A percentile compares a stretch with the other conserved stretches of the same genome.
phyloP scores from a whole-genome alignment of 2,113 vertebrate species.

The Bostrychus sinensis region DNA sequence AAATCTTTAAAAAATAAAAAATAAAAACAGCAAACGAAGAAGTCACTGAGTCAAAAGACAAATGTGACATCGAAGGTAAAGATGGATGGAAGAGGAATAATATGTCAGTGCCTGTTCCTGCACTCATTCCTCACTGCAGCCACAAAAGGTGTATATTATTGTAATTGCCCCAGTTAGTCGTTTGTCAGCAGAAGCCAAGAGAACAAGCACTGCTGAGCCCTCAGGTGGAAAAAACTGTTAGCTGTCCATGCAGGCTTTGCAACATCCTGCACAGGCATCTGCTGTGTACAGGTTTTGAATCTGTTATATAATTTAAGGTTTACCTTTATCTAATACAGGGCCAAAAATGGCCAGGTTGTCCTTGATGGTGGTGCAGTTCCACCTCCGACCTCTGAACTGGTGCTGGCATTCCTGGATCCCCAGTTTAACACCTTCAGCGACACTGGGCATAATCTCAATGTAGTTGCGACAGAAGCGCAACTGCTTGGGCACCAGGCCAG shows the following conservation, averaged over 20 bases:
- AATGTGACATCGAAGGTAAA: constrained; percentile 36
- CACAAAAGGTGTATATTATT: constrained; percentile 70
- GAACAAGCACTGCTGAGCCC: constrained; percentile 48
- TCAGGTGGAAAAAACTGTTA: constrained; percentile 31
- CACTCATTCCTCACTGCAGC: constrained; percentile 50
- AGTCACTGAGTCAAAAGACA: constrained; percentile 26
- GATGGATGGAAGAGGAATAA: constrained; percentile 48
- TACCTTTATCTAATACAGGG: constrained; percentile 96
- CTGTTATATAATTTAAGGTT: not conserved
- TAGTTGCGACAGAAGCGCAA: constrained; percentile 98
- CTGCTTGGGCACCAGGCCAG: constrained; percentile 97
- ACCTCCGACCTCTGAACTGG: constrained; percentile 93
- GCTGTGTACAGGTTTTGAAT: constrained; percentile 1
- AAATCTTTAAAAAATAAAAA: no score
- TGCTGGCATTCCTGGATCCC: constrained; percentile 97
- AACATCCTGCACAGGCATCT: constrained; percentile 39
- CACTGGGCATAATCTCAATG: constrained; percentile 97
- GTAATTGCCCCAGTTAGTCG: constrained; percentile 66
- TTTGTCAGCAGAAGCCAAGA: constrained; percentile 59
- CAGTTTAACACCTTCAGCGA: constrained; percentile 93
- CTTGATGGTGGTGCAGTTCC: constrained; percentile 96
- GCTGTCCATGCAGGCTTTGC: constrained; percentile 19
- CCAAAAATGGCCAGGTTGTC: constrained; percentile 96
- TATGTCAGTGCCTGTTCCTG: constrained; percentile 65
- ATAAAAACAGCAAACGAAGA: not conserved